Conservation (phyloP, 2,113 vertebrate species). For the Ammospiza caudacuta region DNA sequence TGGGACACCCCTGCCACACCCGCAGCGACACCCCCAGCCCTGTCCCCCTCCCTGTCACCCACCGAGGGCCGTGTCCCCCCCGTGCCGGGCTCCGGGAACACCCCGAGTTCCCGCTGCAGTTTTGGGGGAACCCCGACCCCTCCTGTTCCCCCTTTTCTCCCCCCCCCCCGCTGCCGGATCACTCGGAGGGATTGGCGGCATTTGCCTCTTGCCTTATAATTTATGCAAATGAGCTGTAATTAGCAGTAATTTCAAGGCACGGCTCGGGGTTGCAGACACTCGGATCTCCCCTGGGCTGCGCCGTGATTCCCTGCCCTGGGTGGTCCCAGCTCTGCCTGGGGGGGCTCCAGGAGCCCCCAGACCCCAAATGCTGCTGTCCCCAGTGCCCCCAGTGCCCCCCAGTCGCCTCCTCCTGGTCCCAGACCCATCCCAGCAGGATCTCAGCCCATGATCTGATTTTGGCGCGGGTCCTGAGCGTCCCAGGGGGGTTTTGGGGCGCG, state of each 20-base stretch:
- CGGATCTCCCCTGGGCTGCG: conserved; percentile 69
- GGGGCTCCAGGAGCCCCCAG: neutral
- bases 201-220: conserved; percentile 81
- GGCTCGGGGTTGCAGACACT: conserved; percentile 79
- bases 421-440: accelerated
- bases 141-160: too few species aligned
- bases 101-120: too few species aligned
- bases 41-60: neutral
- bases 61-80: too few species aligned
- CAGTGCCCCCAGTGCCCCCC: neutral
- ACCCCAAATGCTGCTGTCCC: neutral
- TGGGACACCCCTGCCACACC: too few species aligned
- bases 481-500: accelerated
- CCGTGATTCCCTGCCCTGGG: conserved; percentile 76
- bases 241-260: conserved; percentile 84
- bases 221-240: conserved; percentile 85
- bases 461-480: neutral
- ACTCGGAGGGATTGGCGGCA: conserved; percentile 76
- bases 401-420: neutral
- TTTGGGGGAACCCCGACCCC: too few species aligned
- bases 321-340: conserved; percentile 21
- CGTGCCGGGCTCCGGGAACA: too few species aligned
- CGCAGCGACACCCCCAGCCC: neutral
- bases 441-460: neutral
- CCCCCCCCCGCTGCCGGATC: conserved; percentile 72